phyloP scores from a whole-genome alignment of 1,140 invertebrate species.

The Brachionus angularis region DNA sequence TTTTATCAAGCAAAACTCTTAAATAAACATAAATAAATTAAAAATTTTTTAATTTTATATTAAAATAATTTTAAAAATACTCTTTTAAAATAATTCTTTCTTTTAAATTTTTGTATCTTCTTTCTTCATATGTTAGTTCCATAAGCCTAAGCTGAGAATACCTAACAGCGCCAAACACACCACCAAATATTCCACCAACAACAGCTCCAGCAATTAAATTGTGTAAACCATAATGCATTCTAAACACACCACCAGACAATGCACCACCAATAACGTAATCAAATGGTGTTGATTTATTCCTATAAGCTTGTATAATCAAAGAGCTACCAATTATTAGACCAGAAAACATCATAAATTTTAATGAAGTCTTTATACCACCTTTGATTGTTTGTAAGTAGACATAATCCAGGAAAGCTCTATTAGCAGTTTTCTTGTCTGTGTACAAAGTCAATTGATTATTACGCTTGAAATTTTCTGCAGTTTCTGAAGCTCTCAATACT shows the following conservation, averaged over 20 bases:
- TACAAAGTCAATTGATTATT: slow-evolving; percentile 32
- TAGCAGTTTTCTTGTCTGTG: slow-evolving; percentile 28
- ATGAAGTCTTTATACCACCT: background rate
- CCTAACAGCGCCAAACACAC: slow-evolving; percentile 1
- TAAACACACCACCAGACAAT: slow-evolving; percentile 9
- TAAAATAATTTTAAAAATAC: too few relatives aligned
- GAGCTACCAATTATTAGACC: slow-evolving; percentile 2
- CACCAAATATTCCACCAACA: slow-evolving; percentile 24
- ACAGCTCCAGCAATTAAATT: slow-evolving; percentile 3
- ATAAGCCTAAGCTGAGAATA: slow-evolving; percentile 8
- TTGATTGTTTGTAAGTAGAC: slow-evolving; percentile 23
- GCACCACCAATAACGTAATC: slow-evolving; percentile 34
- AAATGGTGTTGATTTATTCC: slow-evolving; percentile 29
- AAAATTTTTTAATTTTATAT: too few relatives aligned
- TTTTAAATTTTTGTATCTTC: background rate
- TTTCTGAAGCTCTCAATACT: slow-evolving; percentile 1
- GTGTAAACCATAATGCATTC: slow-evolving; percentile 16
- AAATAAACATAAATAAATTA: too few relatives aligned
- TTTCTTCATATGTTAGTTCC: slow-evolving; percentile 34
- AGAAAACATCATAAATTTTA: slow-evolving; percentile 6
- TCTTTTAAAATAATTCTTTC: background rate
- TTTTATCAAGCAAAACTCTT: too few relatives aligned
- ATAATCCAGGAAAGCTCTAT: slow-evolving; percentile 29
- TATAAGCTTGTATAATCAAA: slow-evolving; percentile 18
- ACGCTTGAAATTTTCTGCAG: slow-evolving; percentile 23